Conservation (phyloP, 92 coral and sea anemone genomes). For the Epizoanthus illoricatus region DNA sequence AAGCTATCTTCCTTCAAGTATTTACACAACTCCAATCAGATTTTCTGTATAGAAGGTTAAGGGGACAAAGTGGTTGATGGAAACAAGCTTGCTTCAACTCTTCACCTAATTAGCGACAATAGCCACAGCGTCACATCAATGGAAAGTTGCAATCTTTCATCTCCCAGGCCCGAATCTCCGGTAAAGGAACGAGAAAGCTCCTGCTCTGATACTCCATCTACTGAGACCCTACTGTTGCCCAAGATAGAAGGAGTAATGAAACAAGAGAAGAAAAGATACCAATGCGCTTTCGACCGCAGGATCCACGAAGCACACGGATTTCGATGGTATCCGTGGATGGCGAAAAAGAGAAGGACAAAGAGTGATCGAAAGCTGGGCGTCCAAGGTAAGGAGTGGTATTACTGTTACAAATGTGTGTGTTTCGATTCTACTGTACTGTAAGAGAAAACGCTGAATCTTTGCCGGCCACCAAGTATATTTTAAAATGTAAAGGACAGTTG, state of each 20-base stretch:
- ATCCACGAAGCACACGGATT: neutral
- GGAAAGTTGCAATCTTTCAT: conserved; percentile 16
- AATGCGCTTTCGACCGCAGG: conserved; percentile 4
- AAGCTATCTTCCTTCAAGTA: neutral
- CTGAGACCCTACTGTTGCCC: neutral
- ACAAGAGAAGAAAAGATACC: neutral
- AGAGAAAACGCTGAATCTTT: too few species aligned
- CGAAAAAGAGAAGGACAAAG: neutral
- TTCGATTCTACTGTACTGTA: neutral
- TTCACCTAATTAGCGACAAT: conserved; percentile 32
- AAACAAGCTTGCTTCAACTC: neutral
- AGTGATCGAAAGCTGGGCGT: neutral
- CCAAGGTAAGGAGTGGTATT: neutral
- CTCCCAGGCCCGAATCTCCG: neutral
- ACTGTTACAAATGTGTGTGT: neutral
- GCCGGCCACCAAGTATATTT: neutral
- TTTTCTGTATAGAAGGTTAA: neutral
- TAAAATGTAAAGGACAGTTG: neutral
- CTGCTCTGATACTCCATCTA: neutral
- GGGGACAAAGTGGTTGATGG: neutral
- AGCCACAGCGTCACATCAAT: neutral
- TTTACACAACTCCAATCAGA: neutral
- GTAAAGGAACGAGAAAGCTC: neutral
- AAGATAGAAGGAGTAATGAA: neutral
- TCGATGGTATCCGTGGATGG: conserved; percentile 40